Conservation (phyloP, 2,888 invertebrate genomes). For the Neelides folsomi region DNA sequence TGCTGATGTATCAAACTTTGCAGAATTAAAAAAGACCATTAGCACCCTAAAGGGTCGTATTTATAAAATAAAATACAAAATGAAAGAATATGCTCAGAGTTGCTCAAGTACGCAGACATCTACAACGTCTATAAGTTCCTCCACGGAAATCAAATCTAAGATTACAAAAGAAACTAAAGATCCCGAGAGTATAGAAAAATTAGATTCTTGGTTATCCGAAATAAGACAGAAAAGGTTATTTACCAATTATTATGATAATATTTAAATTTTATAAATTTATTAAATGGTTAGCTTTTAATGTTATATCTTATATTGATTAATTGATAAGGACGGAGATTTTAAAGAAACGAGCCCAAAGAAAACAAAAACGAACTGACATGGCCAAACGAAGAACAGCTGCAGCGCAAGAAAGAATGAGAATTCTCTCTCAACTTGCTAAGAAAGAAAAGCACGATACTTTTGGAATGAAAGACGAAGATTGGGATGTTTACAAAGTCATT, state of each 20-base stretch:
- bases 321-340: constrained; percentile 54
- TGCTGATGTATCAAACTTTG: constrained; percentile 58
- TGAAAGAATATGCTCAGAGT: constrained; percentile 44
- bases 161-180: constrained; percentile 18
- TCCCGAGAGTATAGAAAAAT: constrained; percentile 43
- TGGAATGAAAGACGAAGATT: constrained; percentile 84
- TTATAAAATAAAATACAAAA: constrained; percentile 63
- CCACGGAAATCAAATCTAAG: constrained; percentile 34
- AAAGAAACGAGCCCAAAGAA: constrained; percentile 56
- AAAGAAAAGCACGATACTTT: constrained; percentile 74
- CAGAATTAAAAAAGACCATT: constrained; percentile 66
- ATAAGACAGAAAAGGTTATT: constrained; percentile 49
- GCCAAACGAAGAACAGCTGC: constrained; percentile 78
- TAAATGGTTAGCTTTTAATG: too few relatives aligned
- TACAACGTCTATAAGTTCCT: neutral
- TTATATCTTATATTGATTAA: neutral
- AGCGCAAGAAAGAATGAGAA: constrained; percentile 86
- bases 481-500: constrained; percentile 91
- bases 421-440: constrained; percentile 75
- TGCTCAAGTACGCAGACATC: constrained; percentile 36
- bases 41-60: constrained; percentile 55
- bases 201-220: constrained; percentile 45
- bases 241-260: too few relatives aligned
- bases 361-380: constrained; percentile 73
- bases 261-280: too few relatives aligned